Conservation (phyloP, 92 coral and sea anemone genomes). For the Paragorgia papillata region DNA sequence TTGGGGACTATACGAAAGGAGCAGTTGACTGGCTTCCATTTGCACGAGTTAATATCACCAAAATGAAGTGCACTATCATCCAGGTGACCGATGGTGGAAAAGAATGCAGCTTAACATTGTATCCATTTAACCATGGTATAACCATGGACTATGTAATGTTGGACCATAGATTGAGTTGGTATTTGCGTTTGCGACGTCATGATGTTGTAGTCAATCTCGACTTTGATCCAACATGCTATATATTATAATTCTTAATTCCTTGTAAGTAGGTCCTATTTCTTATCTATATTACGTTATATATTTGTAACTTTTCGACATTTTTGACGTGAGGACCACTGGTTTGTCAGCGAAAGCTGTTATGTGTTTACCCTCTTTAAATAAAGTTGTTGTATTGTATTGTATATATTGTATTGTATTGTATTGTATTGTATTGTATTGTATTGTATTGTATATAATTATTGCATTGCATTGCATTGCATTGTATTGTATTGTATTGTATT, state of each 20-base stretch:
- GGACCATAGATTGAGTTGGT: constrained; percentile 27
- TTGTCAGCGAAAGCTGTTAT: too few species aligned
- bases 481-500: neutral
- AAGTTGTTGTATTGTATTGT: too few species aligned
- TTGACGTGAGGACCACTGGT: too few species aligned
- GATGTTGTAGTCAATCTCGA: constrained; percentile 14
- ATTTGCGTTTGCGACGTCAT: constrained; percentile 31
- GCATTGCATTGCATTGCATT: constrained; percentile 9
- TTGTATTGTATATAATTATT: neutral
- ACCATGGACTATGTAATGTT: constrained; percentile 10
- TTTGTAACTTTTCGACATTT: too few species aligned
- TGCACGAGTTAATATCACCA: constrained; percentile 10
- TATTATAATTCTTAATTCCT: too few species aligned
- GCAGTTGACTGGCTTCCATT: constrained; percentile 28
- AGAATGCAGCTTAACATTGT: constrained; percentile 23
- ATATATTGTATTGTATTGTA: neutral
- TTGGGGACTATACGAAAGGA: constrained; percentile 15
- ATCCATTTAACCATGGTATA: constrained; percentile 18
- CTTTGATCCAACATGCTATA: neutral
- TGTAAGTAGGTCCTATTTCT: too few species aligned
- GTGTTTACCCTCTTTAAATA: too few species aligned
- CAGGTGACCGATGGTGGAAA: constrained; percentile 23
- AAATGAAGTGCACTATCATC: constrained; percentile 21
- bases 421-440: neutral
- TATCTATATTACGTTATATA: too few species aligned